Percentiles rank a stretch among this genome's conserved stretches.
Evolutionary conservation across 2,888 invertebrate genomes (phyloP).

Genomic region (Tolmerus cingulatus): DNA sequence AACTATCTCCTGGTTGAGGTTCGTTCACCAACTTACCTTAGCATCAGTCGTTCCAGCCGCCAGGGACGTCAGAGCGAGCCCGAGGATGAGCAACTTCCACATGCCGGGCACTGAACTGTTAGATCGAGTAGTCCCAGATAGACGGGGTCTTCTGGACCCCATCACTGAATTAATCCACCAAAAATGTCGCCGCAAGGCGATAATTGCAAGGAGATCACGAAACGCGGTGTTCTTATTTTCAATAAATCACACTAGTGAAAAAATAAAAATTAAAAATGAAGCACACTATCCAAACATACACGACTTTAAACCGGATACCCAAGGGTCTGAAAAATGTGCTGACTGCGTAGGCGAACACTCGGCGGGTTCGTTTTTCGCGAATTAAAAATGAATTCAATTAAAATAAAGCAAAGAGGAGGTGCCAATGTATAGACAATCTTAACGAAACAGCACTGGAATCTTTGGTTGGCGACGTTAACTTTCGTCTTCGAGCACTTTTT

Average conservation of each 20-base stretch:
- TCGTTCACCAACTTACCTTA: slow-evolving; percentile 11
- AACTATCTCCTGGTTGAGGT: background rate
- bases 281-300: slow-evolving; percentile 5
- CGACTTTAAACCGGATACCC: slow-evolving; percentile 27
- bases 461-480: background rate
- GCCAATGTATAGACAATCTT: background rate
- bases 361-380: slow-evolving; percentile 15
- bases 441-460: background rate
- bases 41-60: background rate
- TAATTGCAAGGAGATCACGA: background rate
- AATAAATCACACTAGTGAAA: background rate
- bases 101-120: slow-evolving; percentile 3
- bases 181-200: background rate
- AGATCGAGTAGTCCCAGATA: background rate
- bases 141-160: slow-evolving; percentile 37
- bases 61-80: slow-evolving; percentile 2
- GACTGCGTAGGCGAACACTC: slow-evolving; percentile 20
- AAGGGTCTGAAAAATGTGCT: slow-evolving; percentile 30
- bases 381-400: background rate
- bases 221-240: background rate
- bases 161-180: slow-evolving; percentile 10
- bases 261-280: background rate
- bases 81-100: slow-evolving; percentile 16
- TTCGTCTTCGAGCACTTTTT: background rate
- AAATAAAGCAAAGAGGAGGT: background rate